Evolutionary conservation across 2,797 vertebrate species (phyloP).

Genomic region (Limosa lapponica): DNA sequence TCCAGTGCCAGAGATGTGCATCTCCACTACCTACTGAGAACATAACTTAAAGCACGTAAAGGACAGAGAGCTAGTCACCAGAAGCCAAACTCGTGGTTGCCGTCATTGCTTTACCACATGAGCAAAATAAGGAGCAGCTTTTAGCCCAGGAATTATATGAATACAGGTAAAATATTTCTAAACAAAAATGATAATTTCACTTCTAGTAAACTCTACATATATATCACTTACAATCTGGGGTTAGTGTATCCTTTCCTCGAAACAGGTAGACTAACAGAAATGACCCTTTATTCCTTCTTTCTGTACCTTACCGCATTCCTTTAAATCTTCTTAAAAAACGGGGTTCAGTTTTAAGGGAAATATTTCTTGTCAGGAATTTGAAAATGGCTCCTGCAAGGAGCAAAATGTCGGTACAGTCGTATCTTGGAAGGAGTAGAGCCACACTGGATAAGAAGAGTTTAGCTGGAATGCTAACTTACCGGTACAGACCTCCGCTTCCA

Average conservation of each 20-base stretch:
- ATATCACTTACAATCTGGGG: neutral
- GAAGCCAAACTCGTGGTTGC: neutral
- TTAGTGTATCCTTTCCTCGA: neutral
- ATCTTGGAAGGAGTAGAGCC: neutral
- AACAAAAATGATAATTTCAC: neutral
- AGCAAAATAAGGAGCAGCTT: neutral
- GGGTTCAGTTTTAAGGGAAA: neutral
- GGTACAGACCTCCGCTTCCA: neutral
- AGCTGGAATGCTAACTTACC: neutral
- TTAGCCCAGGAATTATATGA: neutral
- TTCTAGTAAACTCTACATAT: neutral
- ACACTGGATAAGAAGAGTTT: neutral
- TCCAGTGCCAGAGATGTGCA: neutral
- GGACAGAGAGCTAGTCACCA: neutral
- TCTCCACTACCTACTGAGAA: neutral
- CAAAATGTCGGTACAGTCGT: neutral
- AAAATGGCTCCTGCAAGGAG: neutral
- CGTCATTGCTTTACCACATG: neutral
- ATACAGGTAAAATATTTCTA: neutral
- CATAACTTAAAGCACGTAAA: neutral
- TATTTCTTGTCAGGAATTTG: neutral
- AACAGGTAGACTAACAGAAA: neutral
- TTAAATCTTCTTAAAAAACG: neutral
- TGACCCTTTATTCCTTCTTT: neutral
- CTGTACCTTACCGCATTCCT: neutral